Base-by-base conservation (phyloP, 2,888 invertebrate species). In the Rugalucina vietnamica region DNA sequence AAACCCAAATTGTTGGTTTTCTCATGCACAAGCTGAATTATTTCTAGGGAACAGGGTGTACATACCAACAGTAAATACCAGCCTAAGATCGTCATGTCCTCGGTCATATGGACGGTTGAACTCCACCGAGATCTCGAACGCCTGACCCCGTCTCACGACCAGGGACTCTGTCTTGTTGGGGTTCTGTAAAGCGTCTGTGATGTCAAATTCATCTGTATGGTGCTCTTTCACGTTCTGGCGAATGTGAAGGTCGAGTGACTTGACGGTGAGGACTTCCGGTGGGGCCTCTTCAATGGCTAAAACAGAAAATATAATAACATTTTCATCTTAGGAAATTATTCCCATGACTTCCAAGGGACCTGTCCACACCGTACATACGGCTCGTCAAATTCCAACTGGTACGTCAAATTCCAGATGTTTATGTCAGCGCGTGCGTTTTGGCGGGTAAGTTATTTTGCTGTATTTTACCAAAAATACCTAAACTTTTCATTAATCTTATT, bases 21-120 rank as follows among this genome's bases (percentile, higher is more conserved):
- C n/a, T n/a, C n/a, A n/a, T n/a, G n/a, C n/a, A n/a, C n/a, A n/a
- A n/a, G n/a, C n/a, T n/a, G n/a, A n/a, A n/a, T n/a, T n/a, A n/a
- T n/a, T n/a, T n/a, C n/a, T n/a, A n/a, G n/a, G 18, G 12, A 18
- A 18, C 18, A 18, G 12, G 12, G 49, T 49, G 14, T n/a, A 80
- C 69, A 75, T 49, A 92, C 92, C 92, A 39, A 85, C 84, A 37
- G 90, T 97, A 93, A 98, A 98, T 80, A 98, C 97, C 90, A 98
- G 97, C 54, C 97, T 97, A 69, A 98, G 96, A 10, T 97, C 97
- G 95, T 98, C 98, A 92, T 95, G 96, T 24, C 96, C 96, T 29
- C 96, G 96, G 91, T 97, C 96, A 94, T 97, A 98, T 21, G 97
- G 96, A 87, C 97, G 95, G 92, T 97, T 97, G 82, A 98, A 97